phyloP scores from a whole-genome alignment of 53 echinoderm and acorn worm species.

The Arbacia lixula region DNA sequence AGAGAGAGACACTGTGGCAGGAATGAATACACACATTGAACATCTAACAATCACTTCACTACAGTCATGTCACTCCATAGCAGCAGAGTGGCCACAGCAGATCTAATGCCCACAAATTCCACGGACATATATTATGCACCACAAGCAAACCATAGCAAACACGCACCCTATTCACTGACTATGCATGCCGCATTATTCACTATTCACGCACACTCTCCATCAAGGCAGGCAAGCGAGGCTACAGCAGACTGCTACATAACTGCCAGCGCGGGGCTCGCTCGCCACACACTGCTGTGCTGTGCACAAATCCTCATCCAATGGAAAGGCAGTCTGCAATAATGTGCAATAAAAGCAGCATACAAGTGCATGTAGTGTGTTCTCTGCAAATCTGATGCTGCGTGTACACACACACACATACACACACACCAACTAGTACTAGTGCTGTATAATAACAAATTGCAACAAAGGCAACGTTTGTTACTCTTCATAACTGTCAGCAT shows the following conservation, averaged over 20 bases:
- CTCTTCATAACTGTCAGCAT: too few species aligned
- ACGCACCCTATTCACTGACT: slow-evolving; percentile 54
- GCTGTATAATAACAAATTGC: too few species aligned
- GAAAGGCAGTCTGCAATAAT: slow-evolving; percentile 4
- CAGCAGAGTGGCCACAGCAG: slow-evolving; percentile 28
- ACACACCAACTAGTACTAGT: slow-evolving; percentile 30
- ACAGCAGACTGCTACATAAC: slow-evolving; percentile 7
- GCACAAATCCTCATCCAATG: slow-evolving; percentile 14
- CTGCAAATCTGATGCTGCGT: too few species aligned
- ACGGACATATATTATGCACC: slow-evolving; percentile 50
- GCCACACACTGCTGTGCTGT: slow-evolving; percentile 43
- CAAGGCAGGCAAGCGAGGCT: slow-evolving; percentile 12
- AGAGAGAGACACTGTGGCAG: not conserved
- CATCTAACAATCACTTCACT: slow-evolving; percentile 21
- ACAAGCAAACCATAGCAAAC: slow-evolving; percentile 46
- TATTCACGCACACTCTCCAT: slow-evolving; percentile 55
- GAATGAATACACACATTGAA: slow-evolving; percentile 9
- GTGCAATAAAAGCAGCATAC: slow-evolving; percentile 21
- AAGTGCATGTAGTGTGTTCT: not conserved
- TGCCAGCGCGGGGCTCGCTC: too few species aligned
- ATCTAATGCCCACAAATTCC: slow-evolving; percentile 48
- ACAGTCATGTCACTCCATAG: slow-evolving; percentile 5
- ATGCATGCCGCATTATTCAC: slow-evolving; percentile 51
- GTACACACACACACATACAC: not conserved
- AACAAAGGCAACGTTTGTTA: too few species aligned